These are phyloP conservation scores for Mellilla xanthometata DNA, from an alignment of 2,888 invertebrate species.

Conservation along the genomic window DNA sequence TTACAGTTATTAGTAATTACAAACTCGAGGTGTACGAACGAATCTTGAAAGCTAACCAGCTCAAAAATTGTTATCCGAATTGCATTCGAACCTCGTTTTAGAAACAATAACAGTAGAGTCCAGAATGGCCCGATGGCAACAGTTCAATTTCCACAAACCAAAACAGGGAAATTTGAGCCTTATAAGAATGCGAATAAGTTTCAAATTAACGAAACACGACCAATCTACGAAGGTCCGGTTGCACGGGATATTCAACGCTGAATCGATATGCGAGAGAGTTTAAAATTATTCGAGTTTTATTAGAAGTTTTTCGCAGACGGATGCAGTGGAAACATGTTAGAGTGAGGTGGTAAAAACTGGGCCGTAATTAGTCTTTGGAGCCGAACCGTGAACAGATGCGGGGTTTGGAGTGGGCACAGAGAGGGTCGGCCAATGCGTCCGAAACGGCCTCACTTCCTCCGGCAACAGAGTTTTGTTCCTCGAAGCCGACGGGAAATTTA, in stretches of 20 bases:
- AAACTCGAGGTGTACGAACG: constrained; percentile 56
- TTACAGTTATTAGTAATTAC: constrained; percentile 65
- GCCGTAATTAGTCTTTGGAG: constrained; percentile 72
- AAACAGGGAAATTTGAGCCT: constrained; percentile 46
- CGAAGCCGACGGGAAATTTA: constrained; percentile 36
- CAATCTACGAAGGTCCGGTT: constrained; percentile 24
- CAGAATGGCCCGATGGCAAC: constrained; percentile 41
- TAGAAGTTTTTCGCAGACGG: constrained; percentile 47
- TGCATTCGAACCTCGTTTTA: constrained; percentile 40
- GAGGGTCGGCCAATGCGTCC: constrained; percentile 44
- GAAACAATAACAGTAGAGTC: constrained; percentile 41
- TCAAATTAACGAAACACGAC: constrained; percentile 43
- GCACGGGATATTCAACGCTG: constrained; percentile 49
- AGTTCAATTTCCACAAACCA: constrained; percentile 43
- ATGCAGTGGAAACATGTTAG: constrained; percentile 57
- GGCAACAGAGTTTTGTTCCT: constrained; percentile 42
- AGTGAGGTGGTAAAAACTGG: constrained; percentile 63
- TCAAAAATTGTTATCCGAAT: constrained; percentile 44
- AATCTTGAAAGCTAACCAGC: constrained; percentile 58
- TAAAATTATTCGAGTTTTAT: constrained; percentile 47
- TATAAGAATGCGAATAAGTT: constrained; percentile 45
- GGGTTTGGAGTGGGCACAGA: constrained; percentile 21
- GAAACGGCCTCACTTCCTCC: constrained; percentile 24
- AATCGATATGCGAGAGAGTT: constrained; percentile 42
- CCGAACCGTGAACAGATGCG: constrained; percentile 59